Base-by-base conservation (phyloP, 2,888 invertebrate species). In the Microchrysa polita region DNA sequence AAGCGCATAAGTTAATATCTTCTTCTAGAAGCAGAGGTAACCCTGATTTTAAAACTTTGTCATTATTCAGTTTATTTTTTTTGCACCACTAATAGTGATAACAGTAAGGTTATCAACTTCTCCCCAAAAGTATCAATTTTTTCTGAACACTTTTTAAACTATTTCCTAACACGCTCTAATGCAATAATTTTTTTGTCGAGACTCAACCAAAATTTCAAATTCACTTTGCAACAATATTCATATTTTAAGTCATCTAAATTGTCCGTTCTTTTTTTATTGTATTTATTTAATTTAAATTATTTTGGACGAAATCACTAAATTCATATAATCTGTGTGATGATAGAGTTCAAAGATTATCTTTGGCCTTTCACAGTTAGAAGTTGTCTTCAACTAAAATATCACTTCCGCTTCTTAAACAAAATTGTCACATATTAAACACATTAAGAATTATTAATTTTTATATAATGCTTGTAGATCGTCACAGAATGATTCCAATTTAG, bases 261-360 rank as follows among this genome's bases (percentile, higher is more conserved):
- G n/a, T n/a, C n/a, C 16, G 16, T 53, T 57, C 16, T 23, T 59
- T 59, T 20, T 12, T 34, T 34, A 5, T 34, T 34, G 27, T 34
- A 5, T 5, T 34, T 34, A 34, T 34, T 34, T 34, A 34, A 34
- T 34, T 34, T 34, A 34, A 34, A 34, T 34, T 2, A 34, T 34
- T 34, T 34, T 34, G 4, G 27, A 5, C 27, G 7, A 34, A 34
- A 34, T 34, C 27, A 34, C 27, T 18, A 55, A 52, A 14, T 52
- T 52, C 16, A 16, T 16, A 34, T 34, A 34, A 34, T 34, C 27
- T 48, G 5, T 4, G 2, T 48, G 4, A 48, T 2, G 48, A 34
- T 18, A 22, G 48, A 57, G 69, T 69, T 69, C 69, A 57, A 69
- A 69, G 57, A 57, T 69, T 55, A 69, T 69, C 55, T n/a, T 14